A percentile compares a stretch with the other conserved stretches of the same genome.
Conservation (phyloP, 2,797 vertebrate genomes). For the Hafferia zeledoni region DNA sequence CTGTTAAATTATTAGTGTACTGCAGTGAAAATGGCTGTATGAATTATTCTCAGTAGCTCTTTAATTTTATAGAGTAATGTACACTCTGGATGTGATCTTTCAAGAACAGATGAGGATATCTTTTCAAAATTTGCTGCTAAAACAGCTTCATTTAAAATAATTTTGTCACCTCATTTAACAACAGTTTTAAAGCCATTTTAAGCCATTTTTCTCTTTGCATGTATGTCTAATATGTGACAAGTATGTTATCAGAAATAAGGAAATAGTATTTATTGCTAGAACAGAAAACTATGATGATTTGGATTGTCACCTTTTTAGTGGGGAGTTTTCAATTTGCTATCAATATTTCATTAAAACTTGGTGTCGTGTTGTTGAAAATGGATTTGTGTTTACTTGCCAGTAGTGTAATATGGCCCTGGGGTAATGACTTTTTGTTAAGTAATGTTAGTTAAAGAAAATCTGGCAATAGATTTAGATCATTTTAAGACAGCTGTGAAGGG, state of each 20-base stretch:
- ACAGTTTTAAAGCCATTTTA: neutral
- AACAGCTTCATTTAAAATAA: slow-evolving; percentile 22
- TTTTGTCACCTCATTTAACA: slow-evolving; percentile 15
- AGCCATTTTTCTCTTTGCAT: neutral
- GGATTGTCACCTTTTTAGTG: slow-evolving; percentile 58
- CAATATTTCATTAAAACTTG: slow-evolving; percentile 72
- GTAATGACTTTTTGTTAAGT: slow-evolving; percentile 75
- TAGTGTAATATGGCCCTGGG: slow-evolving; percentile 72
- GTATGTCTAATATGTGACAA: neutral
- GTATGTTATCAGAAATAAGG: neutral
- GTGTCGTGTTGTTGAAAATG: slow-evolving; percentile 67
- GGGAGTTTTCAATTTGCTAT: slow-evolving; percentile 61
- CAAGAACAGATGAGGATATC: neutral
- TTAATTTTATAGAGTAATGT: slow-evolving; percentile 7
- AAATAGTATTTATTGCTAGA: slow-evolving; percentile 12
- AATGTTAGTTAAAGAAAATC: slow-evolving; percentile 79
- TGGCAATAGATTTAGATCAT: slow-evolving; percentile 79
- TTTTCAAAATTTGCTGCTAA: slow-evolving; percentile 7
- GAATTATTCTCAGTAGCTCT: slow-evolving; percentile 19
- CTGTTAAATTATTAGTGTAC: slow-evolving; percentile 2
- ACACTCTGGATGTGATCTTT: neutral
- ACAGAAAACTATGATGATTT: slow-evolving; percentile 40
- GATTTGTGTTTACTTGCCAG: slow-evolving; percentile 70
- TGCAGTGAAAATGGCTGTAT: neutral
- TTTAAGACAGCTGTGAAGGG: slow-evolving; percentile 77